Evolutionary conservation across 92 coral and sea anemone species (phyloP), one percentile per base, ranked within the genome.

Genomic region (Epizoanthus rinbou): DNA sequence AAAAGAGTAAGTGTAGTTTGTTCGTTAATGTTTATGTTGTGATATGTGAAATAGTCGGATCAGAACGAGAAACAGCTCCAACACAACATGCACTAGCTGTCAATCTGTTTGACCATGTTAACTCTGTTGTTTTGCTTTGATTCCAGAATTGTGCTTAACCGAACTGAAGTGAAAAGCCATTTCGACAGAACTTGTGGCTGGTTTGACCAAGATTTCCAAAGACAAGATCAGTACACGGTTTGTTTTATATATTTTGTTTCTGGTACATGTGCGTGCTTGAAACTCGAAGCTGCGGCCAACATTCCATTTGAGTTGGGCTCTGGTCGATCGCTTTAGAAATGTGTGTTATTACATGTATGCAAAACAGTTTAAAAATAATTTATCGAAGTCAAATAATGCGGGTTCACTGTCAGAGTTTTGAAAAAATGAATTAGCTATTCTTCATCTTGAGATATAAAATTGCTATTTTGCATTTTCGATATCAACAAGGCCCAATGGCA

Each of bases 141-240:
- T 91, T 85, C 23, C 65, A 93, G 97, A 71, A 76, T 64, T 71
- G 88, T 93, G 62, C 87, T 93, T 23, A 71, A 64, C 71, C 90
- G 83, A 52, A 24, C 82, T 17, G 91, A 88, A 81, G 39, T 93
- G 57, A 85, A 69, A 73, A 86, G 83, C 70, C 83, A 86, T 60
- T 93, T 88, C 72, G 92, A 91, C 80, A 81, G 87, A 60, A 82
- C 87, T 8, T 83, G 88, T 60, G 99, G 91, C 6, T 96, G 95
- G 92, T 91, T 96, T 66, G 99, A 96, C 73, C 99, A 96, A 75
- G 99, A 96, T 57, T 96, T 84, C 86, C 57, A 84, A 43, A 82
- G 78, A 65, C 84, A 80, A n/a, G 98, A 94, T 18, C 93, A 86
- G 9, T 95, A 91, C 57, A 95, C 98, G 89, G 98, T 93, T 47